These are phyloP conservation scores for Rutpela maculata DNA, from an alignment of 2,888 invertebrate genomes.

Conservation along the genomic window DNA sequence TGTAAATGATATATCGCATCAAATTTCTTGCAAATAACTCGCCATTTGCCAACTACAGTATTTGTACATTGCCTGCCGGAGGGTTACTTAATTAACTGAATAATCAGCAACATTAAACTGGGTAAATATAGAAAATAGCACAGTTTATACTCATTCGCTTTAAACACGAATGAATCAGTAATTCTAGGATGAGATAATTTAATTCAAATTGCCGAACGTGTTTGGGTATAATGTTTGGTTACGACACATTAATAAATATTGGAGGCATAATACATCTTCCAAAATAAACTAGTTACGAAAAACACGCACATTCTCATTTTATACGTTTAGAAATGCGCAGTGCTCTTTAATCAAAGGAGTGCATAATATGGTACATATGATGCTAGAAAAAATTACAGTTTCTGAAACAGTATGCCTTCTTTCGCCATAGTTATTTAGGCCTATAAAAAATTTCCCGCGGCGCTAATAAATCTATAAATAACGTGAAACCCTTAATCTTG, in stretches of 20 bases:
- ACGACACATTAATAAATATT: not conserved
- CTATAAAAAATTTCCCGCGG: too few species aligned
- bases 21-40: constrained; percentile 30
- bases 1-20: constrained; percentile 17
- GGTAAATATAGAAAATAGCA: constrained; percentile 32
- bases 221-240: constrained; percentile 10
- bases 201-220: not conserved
- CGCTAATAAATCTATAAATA: too few species aligned
- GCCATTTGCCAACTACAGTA: constrained; percentile 27
- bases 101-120: constrained; percentile 26
- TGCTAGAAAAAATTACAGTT: not conserved
- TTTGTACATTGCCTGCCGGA: constrained; percentile 17
- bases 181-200: constrained; percentile 22
- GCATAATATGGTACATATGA: not conserved
- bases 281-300: not conserved
- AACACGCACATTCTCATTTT: not conserved
- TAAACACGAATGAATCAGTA: constrained; percentile 19
- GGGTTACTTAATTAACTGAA: constrained; percentile 29
- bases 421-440: not conserved
- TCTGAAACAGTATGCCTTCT: not conserved
- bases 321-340: not conserved
- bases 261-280: not conserved
- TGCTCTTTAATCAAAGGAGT: not conserved
- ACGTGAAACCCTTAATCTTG: too few species aligned
- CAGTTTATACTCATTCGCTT: constrained; percentile 32